Conservation (phyloP, 2,888 invertebrate genomes). For the Seira sanloemensis region DNA sequence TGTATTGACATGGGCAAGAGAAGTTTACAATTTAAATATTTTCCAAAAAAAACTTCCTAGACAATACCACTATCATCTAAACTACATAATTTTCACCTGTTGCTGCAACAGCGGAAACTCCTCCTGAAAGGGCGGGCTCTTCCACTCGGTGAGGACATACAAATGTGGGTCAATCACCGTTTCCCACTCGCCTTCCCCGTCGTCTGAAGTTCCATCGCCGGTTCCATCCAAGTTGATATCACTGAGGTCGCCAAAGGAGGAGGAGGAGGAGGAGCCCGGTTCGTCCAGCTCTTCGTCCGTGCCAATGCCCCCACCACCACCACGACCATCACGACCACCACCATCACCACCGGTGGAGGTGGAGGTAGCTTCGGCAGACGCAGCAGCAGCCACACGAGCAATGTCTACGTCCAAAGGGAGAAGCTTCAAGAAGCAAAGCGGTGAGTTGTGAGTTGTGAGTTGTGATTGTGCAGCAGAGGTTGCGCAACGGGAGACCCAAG, state of each 20-base stretch:
- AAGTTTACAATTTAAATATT: not conserved
- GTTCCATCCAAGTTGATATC: conserved; percentile 41
- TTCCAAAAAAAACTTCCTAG: too few relatives aligned
- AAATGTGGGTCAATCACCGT: conserved; percentile 72
- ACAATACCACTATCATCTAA: too few relatives aligned
- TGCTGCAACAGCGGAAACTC: conserved; percentile 46
- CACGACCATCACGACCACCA: not conserved
- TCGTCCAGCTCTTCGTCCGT: too few relatives aligned
- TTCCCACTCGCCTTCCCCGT: conserved; percentile 64
- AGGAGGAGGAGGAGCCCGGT: too few relatives aligned
- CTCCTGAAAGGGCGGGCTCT: conserved; percentile 42
- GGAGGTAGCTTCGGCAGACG: not conserved
- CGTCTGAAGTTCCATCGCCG: not conserved
- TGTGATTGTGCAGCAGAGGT: too few relatives aligned
- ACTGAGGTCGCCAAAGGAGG: not conserved
- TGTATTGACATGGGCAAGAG: not conserved
- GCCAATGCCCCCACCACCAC: not conserved
- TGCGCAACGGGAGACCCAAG: too few relatives aligned
- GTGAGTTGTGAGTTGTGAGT: too few relatives aligned
- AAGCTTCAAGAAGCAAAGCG: too few relatives aligned
- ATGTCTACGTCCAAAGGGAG: too few relatives aligned
- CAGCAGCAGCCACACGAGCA: conserved; percentile 5
- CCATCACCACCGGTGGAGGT: not conserved
- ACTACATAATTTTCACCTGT: conserved; percentile 58
- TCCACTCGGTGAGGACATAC: conserved; percentile 71